Conservation (phyloP, 2,888 invertebrate genomes). For the Volucella inanis region DNA sequence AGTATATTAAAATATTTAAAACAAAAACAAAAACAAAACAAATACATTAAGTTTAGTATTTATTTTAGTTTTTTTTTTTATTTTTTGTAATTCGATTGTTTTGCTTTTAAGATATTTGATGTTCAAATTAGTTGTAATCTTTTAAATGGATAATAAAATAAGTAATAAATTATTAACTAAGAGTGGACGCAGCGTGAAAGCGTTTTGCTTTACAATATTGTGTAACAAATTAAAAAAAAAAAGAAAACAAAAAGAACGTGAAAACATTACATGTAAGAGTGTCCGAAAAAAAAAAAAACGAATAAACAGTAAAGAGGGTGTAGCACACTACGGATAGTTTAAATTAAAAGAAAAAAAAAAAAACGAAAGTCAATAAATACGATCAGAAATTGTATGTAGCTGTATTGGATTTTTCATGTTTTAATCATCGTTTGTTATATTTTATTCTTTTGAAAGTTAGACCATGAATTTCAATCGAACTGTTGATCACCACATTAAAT, state of each 20-base stretch:
- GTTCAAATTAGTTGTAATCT: constrained; percentile 74
- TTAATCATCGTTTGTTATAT: too few species aligned
- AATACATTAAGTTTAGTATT: constrained; percentile 61
- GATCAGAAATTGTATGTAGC: too few species aligned
- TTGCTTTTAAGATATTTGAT: constrained; percentile 72
- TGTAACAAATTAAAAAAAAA: constrained; percentile 51
- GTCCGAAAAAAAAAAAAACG: constrained; percentile 14
- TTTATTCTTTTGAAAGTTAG: too few species aligned
- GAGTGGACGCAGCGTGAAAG: constrained; percentile 4
- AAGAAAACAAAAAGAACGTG: constrained; percentile 13
- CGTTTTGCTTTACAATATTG: constrained; percentile 61
- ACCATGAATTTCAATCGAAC: too few species aligned
- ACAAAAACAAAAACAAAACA: constrained; percentile 4
- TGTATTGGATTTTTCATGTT: too few species aligned
- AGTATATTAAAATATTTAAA: constrained; percentile 30
- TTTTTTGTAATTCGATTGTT: constrained; percentile 31
- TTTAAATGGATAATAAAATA: constrained; percentile 55
- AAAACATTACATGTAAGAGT: neutral
- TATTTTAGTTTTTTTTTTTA: constrained; percentile 55
- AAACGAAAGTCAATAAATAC: too few species aligned
- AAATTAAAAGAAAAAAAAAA: too few species aligned
- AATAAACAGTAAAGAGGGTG: constrained; percentile 37
- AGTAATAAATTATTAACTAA: constrained; percentile 53
- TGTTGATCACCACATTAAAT: too few species aligned
- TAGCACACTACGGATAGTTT: constrained; percentile 3